Percentiles rank a stretch among this genome's conserved stretches.
Evolutionary conservation across 2,888 invertebrate genomes (phyloP).

Genomic region (Frankliniella intonsa): DNA sequence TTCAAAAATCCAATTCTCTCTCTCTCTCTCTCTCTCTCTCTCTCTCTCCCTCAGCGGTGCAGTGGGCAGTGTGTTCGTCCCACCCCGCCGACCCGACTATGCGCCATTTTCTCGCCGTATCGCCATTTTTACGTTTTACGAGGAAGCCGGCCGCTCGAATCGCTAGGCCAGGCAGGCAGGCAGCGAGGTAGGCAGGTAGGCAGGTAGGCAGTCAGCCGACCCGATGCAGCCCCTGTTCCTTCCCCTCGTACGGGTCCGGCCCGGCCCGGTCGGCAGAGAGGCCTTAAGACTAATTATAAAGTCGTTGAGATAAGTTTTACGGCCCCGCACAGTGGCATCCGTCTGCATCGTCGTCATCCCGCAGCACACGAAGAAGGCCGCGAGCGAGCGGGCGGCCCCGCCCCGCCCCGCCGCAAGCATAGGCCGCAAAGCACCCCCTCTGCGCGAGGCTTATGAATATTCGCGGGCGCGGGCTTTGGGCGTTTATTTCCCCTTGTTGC

Average conservation of each 20-base stretch:
- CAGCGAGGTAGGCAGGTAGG: no score
- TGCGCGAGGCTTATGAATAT: background rate
- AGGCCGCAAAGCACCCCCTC: background rate
- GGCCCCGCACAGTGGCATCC: slow-evolving; percentile 20
- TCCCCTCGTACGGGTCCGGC: no score
- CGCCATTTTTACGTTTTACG: background rate
- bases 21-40: background rate
- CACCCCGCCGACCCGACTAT: background rate
- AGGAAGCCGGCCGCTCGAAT: background rate
- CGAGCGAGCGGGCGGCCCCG: no score
- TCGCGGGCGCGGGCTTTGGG: background rate
- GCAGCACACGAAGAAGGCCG: background rate
- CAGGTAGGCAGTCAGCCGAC: no score
- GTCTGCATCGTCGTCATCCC: background rate
- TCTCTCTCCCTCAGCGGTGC: background rate
- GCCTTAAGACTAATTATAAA: slow-evolving; percentile 3
- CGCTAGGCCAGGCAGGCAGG: background rate
- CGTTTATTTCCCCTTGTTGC: no score
- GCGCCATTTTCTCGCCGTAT: background rate
- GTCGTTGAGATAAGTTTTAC: slow-evolving; percentile 24
- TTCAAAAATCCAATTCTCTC: no score
- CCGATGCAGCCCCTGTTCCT: no score
- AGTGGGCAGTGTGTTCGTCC: no score
- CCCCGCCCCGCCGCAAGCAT: background rate
- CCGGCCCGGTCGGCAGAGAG: no score